Evolutionary conservation across 2,888 invertebrate species (phyloP), one percentile per base, ranked within the genome.

Genomic region (Tenthredo livida): DNA sequence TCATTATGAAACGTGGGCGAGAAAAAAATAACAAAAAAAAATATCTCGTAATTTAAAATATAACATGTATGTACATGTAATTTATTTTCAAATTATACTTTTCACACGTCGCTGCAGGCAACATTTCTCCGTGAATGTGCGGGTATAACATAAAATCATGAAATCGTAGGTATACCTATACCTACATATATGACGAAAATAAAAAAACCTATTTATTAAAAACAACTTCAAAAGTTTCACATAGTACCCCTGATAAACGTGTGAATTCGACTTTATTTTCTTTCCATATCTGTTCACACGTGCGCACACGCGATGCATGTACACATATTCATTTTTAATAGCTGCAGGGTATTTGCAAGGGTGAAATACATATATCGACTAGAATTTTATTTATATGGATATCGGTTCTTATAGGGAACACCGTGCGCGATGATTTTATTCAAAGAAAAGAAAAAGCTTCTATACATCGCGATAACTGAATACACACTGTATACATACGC

Each of bases 21-120:
- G 5, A 21, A 61, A 61, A 25, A 61, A 61, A 25, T 9, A 61
- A 25, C 10, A 61, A 61, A 21, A 61, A 61, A 61, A 61, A 25
- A 61, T 61, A 9, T 61, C 61, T 61, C 61, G 25, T 25, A 25
- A 61, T 61, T 61, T 25, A 61, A 61, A 61, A 25, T 61, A 25
- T 61, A 61, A 25, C 54, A 25, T 61, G 25, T 61, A 61, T 2
- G 33, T 21, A 25, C 54, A 25, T 61, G 25, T 61, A 61, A 61
- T 61, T 61, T 61, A 25, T 61, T 61, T 61, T 61, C 25, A 61
- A 61, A 61, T 61, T 61, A 61, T 61, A 61, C 25, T 25, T 61
- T 61, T 61, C 61, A 61, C 25, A 21, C 61, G 25, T 61, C 61
- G 61, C 61, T 61, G 61, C 58, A 58, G 25, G 1, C 1, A 21